Evolutionary conservation across 1,140 invertebrate genomes (phyloP).

Genomic region (Pantala flavescens): DNA sequence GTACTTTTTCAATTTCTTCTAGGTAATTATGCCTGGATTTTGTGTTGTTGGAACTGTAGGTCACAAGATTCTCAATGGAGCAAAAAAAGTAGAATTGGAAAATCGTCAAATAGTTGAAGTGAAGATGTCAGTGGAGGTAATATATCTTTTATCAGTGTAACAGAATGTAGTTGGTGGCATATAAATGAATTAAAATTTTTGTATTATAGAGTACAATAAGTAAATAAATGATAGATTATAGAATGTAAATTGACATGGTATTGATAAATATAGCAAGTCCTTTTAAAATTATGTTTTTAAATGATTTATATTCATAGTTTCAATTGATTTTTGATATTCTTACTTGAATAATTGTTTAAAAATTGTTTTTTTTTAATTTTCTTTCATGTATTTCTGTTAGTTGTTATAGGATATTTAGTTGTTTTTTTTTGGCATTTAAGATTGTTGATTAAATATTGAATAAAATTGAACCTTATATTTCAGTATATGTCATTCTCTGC

Average conservation of each 20-base stretch:
- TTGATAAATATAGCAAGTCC: too few relatives aligned
- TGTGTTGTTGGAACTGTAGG: constrained; percentile 98
- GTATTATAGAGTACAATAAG: too few relatives aligned
- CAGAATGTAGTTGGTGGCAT: too few relatives aligned
- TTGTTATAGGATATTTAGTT: constrained; percentile 25
- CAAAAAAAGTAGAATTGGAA: constrained; percentile 92
- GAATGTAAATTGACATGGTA: too few relatives aligned
- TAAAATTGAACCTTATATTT: not conserved
- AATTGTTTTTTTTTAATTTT: not conserved
- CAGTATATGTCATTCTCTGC: constrained; percentile 99
- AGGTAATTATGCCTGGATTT: constrained; percentile 96
- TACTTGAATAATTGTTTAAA: too few relatives aligned
- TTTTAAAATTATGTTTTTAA: too few relatives aligned
- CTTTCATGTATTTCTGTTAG: not conserved
- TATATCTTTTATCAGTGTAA: too few relatives aligned
- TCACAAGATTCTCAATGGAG: constrained; percentile 92
- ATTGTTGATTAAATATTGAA: not conserved
- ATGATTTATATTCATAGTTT: too few relatives aligned
- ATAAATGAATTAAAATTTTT: too few relatives aligned
- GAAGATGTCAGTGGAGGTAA: constrained; percentile 73
- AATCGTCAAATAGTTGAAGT: constrained; percentile 90
- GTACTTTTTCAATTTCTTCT: constrained; percentile 11
- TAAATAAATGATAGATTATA: too few relatives aligned
- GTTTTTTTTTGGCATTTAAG: not conserved
- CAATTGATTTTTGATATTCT: too few relatives aligned